Percentiles rank a stretch among this genome's conserved stretches.
phyloP scores from a whole-genome alignment of 2,888 invertebrate genomes.

The Allacma fusca region DNA sequence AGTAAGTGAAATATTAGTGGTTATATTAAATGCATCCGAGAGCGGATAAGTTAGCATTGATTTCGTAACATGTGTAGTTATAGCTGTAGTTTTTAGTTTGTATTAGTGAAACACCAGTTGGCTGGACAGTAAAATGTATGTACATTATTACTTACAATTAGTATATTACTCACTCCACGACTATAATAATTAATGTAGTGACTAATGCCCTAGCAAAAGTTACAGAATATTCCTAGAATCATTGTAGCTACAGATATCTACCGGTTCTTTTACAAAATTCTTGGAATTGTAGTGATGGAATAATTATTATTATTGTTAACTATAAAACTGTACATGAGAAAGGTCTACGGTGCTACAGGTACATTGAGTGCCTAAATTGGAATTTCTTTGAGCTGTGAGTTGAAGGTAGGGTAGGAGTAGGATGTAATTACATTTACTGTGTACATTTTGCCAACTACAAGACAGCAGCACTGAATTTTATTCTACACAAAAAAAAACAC shows the following conservation, averaged over 20 bases:
- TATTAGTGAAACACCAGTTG: background rate
- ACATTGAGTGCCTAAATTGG: constrained; percentile 6
- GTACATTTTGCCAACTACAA: background rate
- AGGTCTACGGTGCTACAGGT: background rate
- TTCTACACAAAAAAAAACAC: no score
- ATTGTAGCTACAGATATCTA: no score
- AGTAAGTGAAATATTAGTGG: no score
- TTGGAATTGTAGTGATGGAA: background rate
- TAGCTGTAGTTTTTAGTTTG: background rate
- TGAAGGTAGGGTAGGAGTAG: background rate
- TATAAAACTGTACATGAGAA: no score
- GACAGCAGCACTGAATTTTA: background rate
- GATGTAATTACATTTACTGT: background rate
- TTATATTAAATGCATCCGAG: no score
- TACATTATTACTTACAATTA: background rate
- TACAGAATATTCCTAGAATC: no score
- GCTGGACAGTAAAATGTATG: background rate
- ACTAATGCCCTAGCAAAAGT: no score
- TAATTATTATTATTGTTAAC: background rate
- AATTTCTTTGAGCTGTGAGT: background rate
- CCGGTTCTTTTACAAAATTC: no score
- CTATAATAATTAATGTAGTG: background rate
- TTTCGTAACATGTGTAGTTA: no score
- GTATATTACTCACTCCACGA: background rate
- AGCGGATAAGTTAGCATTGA: no score